phyloP scores from a whole-genome alignment of 37 sponge, comb jelly and placozoan species.

The Beroe forskalii region DNA sequence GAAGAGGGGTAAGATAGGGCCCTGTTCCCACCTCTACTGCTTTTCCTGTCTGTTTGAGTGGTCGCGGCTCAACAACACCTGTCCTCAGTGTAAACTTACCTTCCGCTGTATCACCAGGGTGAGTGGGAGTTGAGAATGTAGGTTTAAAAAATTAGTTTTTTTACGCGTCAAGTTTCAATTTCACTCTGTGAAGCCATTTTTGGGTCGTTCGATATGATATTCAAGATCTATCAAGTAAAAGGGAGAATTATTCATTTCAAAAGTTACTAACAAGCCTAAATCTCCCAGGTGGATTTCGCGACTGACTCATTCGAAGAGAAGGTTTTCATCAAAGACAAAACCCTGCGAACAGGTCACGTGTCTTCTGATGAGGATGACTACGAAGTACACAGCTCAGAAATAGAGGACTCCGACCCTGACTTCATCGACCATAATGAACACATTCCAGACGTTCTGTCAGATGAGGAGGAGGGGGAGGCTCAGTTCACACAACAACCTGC shows the following conservation, averaged over 20 bases:
- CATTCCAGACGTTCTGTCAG: neutral
- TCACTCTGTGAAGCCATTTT: neutral
- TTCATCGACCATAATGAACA: neutral
- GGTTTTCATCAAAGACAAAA: constrained; percentile 33
- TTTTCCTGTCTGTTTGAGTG: constrained; percentile 33
- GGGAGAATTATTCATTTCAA: neutral
- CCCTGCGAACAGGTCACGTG: neutral
- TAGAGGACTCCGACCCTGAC: constrained; percentile 22
- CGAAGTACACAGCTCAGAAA: neutral
- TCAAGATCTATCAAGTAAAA: no score
- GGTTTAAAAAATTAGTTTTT: neutral
- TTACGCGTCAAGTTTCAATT: no score
- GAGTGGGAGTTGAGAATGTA: no score
- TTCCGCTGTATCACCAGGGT: constrained; percentile 42
- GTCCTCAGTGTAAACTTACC: constrained; percentile 3
- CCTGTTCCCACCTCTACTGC: constrained; percentile 43
- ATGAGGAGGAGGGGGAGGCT: neutral
- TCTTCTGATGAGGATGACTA: neutral
- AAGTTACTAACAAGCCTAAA: neutral
- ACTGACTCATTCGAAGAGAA: constrained; percentile 27
- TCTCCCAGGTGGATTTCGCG: neutral
- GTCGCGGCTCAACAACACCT: constrained; percentile 11
- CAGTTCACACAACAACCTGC: constrained; percentile 30
- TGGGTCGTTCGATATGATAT: neutral
- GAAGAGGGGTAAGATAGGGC: constrained; percentile 47